A percentile compares a stretch with the other conserved stretches of the same genome.
Evolutionary conservation across 2,113 vertebrate species (phyloP).

Genomic region (Hemichromis elongatus): DNA sequence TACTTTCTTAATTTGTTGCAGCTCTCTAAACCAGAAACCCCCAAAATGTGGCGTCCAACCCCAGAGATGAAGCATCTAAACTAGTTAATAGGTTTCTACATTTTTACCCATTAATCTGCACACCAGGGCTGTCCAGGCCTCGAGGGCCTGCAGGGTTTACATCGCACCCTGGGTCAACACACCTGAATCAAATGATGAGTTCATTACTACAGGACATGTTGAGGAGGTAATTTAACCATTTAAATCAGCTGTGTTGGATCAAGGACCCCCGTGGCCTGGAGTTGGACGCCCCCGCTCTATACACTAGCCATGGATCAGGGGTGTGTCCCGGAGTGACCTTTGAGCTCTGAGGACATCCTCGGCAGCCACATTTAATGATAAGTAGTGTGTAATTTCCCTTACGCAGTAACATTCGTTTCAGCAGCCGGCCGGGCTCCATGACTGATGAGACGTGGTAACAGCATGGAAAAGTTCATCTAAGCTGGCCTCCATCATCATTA

Average conservation of each 20-base stretch:
- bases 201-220: too few species aligned
- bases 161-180: too few species aligned
- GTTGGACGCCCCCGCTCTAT: too few species aligned
- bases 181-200: too few species aligned
- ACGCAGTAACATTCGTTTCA: background rate
- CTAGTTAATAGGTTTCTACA: background rate
- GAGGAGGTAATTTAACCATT: too few species aligned
- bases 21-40: background rate
- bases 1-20: background rate
- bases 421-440: background rate
- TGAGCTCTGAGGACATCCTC: background rate
- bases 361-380: background rate
- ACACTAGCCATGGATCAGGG: background rate
- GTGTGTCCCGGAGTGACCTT: constrained; percentile 2
- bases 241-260: too few species aligned
- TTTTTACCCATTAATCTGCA: too few species aligned
- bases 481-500: constrained; percentile 38
- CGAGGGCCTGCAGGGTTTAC: too few species aligned
- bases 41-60: fast-evolving
- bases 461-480: constrained; percentile 34
- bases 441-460: constrained; percentile 15
- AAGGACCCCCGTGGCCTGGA: too few species aligned
- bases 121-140: too few species aligned
- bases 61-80: fast-evolving
- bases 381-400: background rate